Conservation (phyloP, 2,888 invertebrate species). For the Sussaba pulchella region DNA sequence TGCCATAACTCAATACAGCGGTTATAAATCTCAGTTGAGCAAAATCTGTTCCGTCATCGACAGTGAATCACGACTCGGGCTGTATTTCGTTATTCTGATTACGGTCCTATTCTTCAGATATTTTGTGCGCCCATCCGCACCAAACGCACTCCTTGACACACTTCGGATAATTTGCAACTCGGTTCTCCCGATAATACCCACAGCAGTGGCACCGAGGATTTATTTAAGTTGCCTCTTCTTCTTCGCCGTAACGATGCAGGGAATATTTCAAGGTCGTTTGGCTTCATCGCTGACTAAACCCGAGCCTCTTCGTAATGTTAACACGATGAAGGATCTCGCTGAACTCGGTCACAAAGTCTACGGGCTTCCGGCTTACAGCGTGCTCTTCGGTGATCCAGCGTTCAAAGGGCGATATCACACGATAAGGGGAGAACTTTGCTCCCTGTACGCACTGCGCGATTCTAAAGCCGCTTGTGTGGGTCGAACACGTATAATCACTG, state of each 20-base stretch:
- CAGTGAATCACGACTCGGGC: not conserved
- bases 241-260: conserved; percentile 5
- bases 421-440: not conserved
- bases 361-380: not conserved
- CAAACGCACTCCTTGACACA: not conserved
- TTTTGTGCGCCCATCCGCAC: not conserved
- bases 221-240: not conserved
- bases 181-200: not conserved
- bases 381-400: not conserved
- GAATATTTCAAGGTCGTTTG: conserved; percentile 4
- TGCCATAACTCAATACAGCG: conserved; percentile 4
- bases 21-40: conserved; percentile 17
- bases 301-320: not conserved
- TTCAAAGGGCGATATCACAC: conserved; percentile 13
- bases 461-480: conserved; percentile 6
- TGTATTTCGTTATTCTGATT: conserved; percentile 3
- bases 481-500: not conserved
- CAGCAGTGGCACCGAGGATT: not conserved
- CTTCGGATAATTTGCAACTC: conserved; percentile 8
- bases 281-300: conserved; percentile 1
- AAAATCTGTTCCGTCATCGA: not conserved
- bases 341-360: not conserved
- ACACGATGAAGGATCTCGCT: not conserved
- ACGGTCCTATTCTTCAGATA: conserved; percentile 12
- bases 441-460: not conserved